These are phyloP conservation scores for Priocnemis perturbator DNA, from an alignment of 2,888 invertebrate genomes.

Conservation along the genomic window DNA sequence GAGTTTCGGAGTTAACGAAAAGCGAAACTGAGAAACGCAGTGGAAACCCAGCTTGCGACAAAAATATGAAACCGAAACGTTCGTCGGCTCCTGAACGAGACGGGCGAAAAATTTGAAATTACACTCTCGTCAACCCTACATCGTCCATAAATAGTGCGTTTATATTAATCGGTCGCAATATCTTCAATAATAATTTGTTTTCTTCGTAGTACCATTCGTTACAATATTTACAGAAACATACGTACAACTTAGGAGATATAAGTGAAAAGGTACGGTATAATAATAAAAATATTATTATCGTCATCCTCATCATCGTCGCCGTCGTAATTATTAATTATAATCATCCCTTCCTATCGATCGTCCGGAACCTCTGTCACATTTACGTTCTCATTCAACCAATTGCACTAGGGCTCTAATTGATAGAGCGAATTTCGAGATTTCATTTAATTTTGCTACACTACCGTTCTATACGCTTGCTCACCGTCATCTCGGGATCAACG, in stretches of 20 bases:
- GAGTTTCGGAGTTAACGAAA: neutral
- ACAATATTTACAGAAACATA: constrained; percentile 73
- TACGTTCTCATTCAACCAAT: constrained; percentile 42
- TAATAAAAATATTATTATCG: constrained; percentile 35
- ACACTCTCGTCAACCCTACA: constrained; percentile 36
- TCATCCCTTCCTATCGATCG: constrained; percentile 27
- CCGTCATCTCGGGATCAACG: neutral
- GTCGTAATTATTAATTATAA: constrained; percentile 16
- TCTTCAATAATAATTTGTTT: constrained; percentile 59
- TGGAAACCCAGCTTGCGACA: neutral
- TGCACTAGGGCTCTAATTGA: constrained; percentile 45
- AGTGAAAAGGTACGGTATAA: constrained; percentile 54
- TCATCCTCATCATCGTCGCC: constrained; percentile 31
- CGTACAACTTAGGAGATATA: constrained; percentile 68
- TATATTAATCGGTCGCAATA: constrained; percentile 64
- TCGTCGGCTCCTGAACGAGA: neutral
- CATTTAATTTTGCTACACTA: constrained; percentile 12
- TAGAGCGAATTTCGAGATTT: constrained; percentile 24
- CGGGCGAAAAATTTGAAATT: constrained; percentile 34
- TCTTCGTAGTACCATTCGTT: constrained; percentile 66
- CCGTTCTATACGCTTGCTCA: neutral
- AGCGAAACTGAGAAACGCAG: neutral
- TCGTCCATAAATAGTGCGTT: constrained; percentile 67
- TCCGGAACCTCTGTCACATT: constrained; percentile 40
- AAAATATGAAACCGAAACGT: neutral